Evolutionary conservation across 2,888 invertebrate genomes (phyloP), one percentile per base, ranked within the genome.

Genomic region (Drosophila tanythrix): DNA sequence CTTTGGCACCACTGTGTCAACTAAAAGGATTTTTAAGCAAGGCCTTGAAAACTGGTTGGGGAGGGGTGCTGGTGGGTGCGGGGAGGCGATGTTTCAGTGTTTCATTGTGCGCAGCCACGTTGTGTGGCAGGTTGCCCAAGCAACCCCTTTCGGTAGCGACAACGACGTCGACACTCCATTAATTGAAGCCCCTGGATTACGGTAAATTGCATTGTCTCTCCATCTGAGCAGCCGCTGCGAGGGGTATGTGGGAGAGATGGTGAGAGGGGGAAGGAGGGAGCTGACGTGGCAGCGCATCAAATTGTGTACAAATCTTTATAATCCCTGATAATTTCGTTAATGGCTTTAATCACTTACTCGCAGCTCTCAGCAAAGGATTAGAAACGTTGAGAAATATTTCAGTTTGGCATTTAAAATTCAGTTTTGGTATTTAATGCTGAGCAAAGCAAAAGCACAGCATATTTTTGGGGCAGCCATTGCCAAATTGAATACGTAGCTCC

Each of bases 271-370:
- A 0, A 29, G 25, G 38, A 2, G 13, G 0, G 21, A 18, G 70
- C 61, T 67, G 70, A 56, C 78, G 73, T 79, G 76, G 74, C 70
- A 58, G 71, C 75, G 76, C 89, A 87, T 80, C 76, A 81, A 88
- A 88, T 89, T 80, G 81, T 79, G 76, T 77, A 84, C 80, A 92
- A 92, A 92, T 92, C 92, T 87, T 85, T 87, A 88, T 91, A 92
- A 92, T 92, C 92, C 91, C 70, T 88, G 90, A 92, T 92, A 92
- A 92, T 92, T 92, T 92, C 88, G 91, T 92, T 92, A 92, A 92
- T 92, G 92, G 92, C 82, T 91, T 92, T 92, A 92, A 92, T 92
- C 92, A 92, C 89, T 91, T 86, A 87, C 90, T 70, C 76, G 46
- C 88, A 87, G 88, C 21, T 15, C 15, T n/a, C 38, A 43, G 57